Base-by-base conservation (phyloP, 1,140 invertebrate species). In the Meteorus sp. region DNA sequence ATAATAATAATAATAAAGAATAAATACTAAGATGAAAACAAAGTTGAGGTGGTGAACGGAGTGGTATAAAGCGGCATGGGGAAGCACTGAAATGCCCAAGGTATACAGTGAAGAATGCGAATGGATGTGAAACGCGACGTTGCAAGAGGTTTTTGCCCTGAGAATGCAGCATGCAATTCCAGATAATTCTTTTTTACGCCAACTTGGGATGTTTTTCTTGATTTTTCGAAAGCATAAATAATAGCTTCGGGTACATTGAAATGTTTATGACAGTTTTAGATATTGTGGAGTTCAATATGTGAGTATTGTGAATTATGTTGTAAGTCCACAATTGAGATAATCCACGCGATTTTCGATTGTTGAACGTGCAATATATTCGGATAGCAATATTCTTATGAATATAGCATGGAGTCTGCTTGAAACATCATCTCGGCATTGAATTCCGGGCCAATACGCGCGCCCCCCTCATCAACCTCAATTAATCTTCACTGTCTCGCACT, bases 391-490 rank as follows among this genome's bases (percentile, higher is more conserved):
- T n/a, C n/a, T 22, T 44, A 17, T 25, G 37, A 31, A 39, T 22
- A 25, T 13, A 27, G 8, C 13, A 20, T 52, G 44, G 41, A 15
- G 33, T 20, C 15, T 27, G 41, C 41, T 41, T 73, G 70, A 75
- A 71, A 74, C 75, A 76, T 75, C 71, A 74, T 77, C 68, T 65
- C 71, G 72, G 71, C 75, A 77, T 76, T 80, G 78, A 77, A 80
- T 80, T 79, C 77, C 74, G 74, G 74, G 72, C 78, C 78, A 78
- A 78, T 79, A 75, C 77, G 75, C 74, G 64, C 70, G 78, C 73
- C 77, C 76, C 78, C 76, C 76, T 80, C 77, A 80, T 80, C 77
- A 80, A 80, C 78, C 76, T 79, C 78, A 80, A 80, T 79, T 79
- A 80, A 79, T 78, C 77, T 78, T 67, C 63, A 73, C 73, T 67